These are phyloP conservation scores for Poliocrania exsul DNA, from an alignment of 2,797 vertebrate species.

Conservation along the genomic window DNA sequence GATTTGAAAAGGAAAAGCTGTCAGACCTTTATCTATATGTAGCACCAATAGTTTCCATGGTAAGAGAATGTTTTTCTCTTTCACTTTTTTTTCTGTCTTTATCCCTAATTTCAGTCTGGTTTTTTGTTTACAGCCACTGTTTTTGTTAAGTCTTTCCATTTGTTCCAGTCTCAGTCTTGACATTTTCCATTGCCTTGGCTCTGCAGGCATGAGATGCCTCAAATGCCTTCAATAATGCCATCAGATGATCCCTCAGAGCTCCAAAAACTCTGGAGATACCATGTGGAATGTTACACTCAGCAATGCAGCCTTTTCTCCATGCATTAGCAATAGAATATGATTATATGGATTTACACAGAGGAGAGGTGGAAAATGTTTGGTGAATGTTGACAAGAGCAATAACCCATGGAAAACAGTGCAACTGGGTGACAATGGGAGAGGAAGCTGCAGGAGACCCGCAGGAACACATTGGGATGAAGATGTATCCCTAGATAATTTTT, in stretches of 20 bases:
- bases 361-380: neutral
- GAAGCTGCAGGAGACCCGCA: neutral
- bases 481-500: neutral
- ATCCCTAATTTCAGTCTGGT: neutral
- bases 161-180: neutral
- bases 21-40: conserved; percentile 4
- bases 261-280: neutral
- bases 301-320: neutral
- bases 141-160: neutral
- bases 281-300: neutral
- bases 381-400: neutral
- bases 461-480: neutral
- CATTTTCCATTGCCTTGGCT: neutral
- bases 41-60: neutral
- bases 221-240: neutral
- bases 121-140: neutral
- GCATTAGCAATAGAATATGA: neutral
- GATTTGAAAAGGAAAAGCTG: conserved; percentile 6
- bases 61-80: neutral
- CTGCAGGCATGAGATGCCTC: neutral
- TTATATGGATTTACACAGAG: neutral
- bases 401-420: neutral
- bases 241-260: neutral
- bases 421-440: neutral
- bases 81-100: neutral